Conservation (phyloP, 2,888 invertebrate species). For the Chalcosyrphus nemorum region DNA sequence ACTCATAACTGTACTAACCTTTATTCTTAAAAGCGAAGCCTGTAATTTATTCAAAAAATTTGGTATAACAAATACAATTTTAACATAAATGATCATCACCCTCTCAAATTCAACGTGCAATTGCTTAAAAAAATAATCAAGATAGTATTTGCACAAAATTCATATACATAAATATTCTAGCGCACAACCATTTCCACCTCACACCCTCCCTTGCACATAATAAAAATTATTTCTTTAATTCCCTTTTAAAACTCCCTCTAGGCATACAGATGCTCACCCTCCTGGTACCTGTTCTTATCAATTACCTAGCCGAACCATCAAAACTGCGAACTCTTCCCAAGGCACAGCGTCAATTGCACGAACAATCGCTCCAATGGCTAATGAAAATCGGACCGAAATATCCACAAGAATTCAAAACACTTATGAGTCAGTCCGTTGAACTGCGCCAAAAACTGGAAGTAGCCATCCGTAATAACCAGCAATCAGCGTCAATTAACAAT, state of each 20-base stretch:
- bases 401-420: conserved; percentile 95
- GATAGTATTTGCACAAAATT: conserved; percentile 39
- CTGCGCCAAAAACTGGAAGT: conserved; percentile 91
- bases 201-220: conserved; percentile 42
- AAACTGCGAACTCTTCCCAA: conserved; percentile 85
- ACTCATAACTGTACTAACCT: too few species aligned
- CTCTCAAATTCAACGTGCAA: conserved; percentile 42
- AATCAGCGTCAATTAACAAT: conserved; percentile 82
- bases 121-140: not conserved
- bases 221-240: conserved; percentile 5
- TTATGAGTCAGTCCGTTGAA: conserved; percentile 93
- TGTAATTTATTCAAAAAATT: too few species aligned
- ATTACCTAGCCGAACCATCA: conserved; percentile 89
- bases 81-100: not conserved
- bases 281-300: conserved; percentile 94
- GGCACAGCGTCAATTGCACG: conserved; percentile 89
- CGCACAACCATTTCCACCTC: conserved; percentile 57
- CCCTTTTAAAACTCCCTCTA: conserved; percentile 80
- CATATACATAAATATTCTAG: conserved; percentile 45
- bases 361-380: conserved; percentile 93
- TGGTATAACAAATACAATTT: too few species aligned
- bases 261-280: conserved; percentile 95
- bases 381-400: conserved; percentile 96
- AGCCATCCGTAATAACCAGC: conserved; percentile 90
- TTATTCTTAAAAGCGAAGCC: too few species aligned